A percentile compares a stretch with the other conserved stretches of the same genome.
phyloP scores from a whole-genome alignment of 2,797 vertebrate genomes.

The Sitta carolinensis region DNA sequence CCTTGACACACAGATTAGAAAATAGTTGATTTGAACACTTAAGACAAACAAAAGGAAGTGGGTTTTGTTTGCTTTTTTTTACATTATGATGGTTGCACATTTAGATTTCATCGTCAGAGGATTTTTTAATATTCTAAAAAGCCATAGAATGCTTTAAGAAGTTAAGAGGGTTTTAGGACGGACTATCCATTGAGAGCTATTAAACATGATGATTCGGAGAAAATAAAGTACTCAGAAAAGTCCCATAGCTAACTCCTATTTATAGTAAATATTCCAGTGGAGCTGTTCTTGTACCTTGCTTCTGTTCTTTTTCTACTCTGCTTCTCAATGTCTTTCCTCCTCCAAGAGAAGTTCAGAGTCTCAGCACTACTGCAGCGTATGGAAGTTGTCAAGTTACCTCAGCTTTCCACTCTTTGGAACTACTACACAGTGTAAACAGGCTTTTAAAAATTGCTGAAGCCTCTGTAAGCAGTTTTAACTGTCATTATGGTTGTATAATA shows the following conservation, averaged over 20 bases:
- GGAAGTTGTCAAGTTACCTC: background rate
- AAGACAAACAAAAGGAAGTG: background rate
- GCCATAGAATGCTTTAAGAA: background rate
- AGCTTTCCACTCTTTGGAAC: background rate
- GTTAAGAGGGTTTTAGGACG: background rate
- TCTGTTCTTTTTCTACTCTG: background rate
- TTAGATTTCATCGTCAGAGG: background rate
- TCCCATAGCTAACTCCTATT: background rate
- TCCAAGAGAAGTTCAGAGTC: background rate
- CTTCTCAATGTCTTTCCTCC: background rate
- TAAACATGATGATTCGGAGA: background rate
- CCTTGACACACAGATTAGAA: background rate
- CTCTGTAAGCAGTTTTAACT: background rate
- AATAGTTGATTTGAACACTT: background rate
- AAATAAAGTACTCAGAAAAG: background rate
- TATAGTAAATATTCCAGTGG: background rate
- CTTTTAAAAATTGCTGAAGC: background rate
- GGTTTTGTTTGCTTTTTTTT: background rate
- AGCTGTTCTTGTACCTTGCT: background rate
- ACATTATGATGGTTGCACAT: background rate
- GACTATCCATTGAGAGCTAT: background rate
- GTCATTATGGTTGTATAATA: background rate
- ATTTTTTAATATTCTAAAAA: background rate
- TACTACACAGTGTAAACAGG: background rate
- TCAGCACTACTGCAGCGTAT: background rate